Evolutionary conservation across 2,797 vertebrate species (phyloP).

Genomic region (Fratercula arctica): DNA sequence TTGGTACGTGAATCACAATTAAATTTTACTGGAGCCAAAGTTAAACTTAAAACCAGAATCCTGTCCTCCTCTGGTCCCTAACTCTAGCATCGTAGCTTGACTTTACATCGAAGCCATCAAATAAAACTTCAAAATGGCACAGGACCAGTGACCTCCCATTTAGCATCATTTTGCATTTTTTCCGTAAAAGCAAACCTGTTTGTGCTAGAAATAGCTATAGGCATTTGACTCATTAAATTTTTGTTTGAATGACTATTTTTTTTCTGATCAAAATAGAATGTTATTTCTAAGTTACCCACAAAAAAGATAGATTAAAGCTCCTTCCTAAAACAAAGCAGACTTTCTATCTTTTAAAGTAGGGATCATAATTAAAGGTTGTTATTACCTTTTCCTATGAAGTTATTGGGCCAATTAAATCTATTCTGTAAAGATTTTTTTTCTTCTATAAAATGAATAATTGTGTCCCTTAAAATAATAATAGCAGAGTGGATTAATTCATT

Average conservation of each 20-base stretch:
- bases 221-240: conserved; percentile 54
- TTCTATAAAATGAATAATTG: background rate
- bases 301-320: conserved; percentile 16
- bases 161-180: conserved; percentile 6
- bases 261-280: conserved; percentile 60
- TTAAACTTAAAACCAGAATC: background rate
- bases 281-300: conserved; percentile 29
- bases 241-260: conserved; percentile 46
- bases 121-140: conserved; percentile 10
- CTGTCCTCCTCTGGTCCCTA: background rate
- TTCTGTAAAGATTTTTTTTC: background rate
- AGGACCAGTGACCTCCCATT: background rate
- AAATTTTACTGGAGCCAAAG: background rate
- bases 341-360: background rate
- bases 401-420: background rate
- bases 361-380: background rate
- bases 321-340: conserved; percentile 51
- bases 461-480: background rate
- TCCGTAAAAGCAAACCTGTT: background rate
- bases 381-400: background rate
- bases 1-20: background rate
- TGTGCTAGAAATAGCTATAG: conserved; percentile 33
- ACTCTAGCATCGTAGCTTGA: background rate
- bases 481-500: background rate
- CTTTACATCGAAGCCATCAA: background rate